A percentile compares a stretch with the other conserved stretches of the same genome.
These are phyloP conservation scores for Trogon melanurus DNA, from an alignment of 2,113 vertebrate species.

Conservation along the genomic window DNA sequence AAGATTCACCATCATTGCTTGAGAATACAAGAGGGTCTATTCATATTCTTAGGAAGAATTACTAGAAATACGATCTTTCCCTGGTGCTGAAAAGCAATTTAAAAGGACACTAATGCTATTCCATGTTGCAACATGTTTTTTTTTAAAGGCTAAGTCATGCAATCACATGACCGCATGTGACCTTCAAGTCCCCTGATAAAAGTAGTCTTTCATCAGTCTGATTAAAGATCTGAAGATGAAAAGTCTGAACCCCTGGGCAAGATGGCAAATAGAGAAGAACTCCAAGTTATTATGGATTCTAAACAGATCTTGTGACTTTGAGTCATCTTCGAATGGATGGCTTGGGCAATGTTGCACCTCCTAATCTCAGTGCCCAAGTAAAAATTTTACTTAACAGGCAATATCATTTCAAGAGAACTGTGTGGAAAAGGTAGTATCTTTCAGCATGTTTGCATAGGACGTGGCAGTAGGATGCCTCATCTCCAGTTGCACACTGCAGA, in stretches of 20 bases:
- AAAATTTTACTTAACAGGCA: neutral
- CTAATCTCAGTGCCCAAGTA: neutral
- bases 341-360: neutral
- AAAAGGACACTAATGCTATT: neutral
- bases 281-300: neutral
- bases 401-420: neutral
- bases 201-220: neutral
- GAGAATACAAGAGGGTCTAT: neutral
- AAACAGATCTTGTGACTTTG: slow-evolving; percentile 27
- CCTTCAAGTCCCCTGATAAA: neutral
- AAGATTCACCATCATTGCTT: neutral
- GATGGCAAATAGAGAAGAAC: neutral
- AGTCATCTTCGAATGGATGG: neutral
- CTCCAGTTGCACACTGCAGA: neutral
- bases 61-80: neutral
- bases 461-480: neutral
- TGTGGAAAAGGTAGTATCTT: neutral
- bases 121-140: neutral
- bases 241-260: neutral
- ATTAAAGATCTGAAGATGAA: slow-evolving; percentile 15
- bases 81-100: neutral
- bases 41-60: neutral
- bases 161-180: neutral
- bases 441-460: neutral
- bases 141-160: neutral